Evolutionary conservation across 2,797 vertebrate species (phyloP).

Genomic region (Danio albolineatus): DNA sequence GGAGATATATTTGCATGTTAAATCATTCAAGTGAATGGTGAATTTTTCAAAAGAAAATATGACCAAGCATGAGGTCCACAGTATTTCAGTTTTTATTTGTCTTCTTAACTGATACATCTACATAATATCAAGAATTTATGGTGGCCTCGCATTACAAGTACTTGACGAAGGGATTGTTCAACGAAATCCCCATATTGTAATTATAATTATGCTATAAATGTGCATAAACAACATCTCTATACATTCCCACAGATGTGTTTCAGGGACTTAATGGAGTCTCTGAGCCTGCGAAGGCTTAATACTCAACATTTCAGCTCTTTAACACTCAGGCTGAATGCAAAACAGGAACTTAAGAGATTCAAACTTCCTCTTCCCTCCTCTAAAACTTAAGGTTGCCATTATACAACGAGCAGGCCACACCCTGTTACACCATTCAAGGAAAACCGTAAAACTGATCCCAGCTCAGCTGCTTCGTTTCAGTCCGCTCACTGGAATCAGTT

Average conservation of each 20-base stretch:
- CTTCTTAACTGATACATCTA: slow-evolving; percentile 77
- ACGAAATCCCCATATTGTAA: slow-evolving; percentile 35
- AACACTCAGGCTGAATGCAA: slow-evolving; percentile 1
- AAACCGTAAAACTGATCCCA: slow-evolving; percentile 52
- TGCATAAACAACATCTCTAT: slow-evolving; percentile 62
- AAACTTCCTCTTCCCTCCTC: background rate
- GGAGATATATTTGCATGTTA: background rate
- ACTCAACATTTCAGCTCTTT: slow-evolving; percentile 11
- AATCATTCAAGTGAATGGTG: background rate
- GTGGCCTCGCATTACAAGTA: slow-evolving; percentile 74
- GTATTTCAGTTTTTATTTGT: slow-evolving; percentile 67
- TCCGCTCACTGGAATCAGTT: slow-evolving; percentile 52
- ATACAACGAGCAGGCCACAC: background rate
- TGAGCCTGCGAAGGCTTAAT: background rate
- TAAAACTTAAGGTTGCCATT: background rate
- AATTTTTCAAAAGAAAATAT: slow-evolving; percentile 2
- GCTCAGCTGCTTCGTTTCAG: slow-evolving; percentile 57
- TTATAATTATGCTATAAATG: slow-evolving; percentile 65
- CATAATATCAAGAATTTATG: slow-evolving; percentile 68
- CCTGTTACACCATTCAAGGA: slow-evolving; percentile 14
- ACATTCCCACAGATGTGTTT: slow-evolving; percentile 71
- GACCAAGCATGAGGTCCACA: slow-evolving; percentile 56
- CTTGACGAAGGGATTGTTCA: slow-evolving; percentile 47
- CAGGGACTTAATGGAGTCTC: slow-evolving; percentile 23
- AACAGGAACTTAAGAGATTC: background rate